phyloP scores from a whole-genome alignment of 2,113 vertebrate species.

The Varanus salvator region DNA sequence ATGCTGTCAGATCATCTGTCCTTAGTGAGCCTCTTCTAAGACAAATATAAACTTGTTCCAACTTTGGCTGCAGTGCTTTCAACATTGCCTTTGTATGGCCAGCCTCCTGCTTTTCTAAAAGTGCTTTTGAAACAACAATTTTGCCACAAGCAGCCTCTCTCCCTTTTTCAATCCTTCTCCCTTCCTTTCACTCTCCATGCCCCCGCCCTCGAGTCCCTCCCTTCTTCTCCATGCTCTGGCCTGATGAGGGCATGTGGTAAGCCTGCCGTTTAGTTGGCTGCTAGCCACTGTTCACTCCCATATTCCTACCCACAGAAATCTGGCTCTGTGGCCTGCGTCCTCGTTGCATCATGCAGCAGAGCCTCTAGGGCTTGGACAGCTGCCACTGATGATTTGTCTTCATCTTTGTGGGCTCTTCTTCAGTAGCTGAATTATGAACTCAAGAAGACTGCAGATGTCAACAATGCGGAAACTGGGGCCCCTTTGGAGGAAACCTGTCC shows the following conservation, averaged over 20 bases:
- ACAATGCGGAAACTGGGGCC: neutral
- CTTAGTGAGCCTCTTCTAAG: neutral
- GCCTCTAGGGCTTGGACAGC: neutral
- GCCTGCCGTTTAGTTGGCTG: neutral
- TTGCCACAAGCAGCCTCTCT: neutral
- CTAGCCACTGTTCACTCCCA: conserved; percentile 1
- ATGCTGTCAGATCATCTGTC: neutral
- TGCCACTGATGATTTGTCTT: neutral
- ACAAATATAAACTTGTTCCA: neutral
- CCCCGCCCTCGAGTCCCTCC: too few species aligned
- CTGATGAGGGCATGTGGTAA: conserved; percentile 17
- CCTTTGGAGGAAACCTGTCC: neutral
- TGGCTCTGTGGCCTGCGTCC: conserved; percentile 9
- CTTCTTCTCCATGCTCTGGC: neutral
- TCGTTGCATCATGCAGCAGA: neutral
- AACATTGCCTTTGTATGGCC: neutral
- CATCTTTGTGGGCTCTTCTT: conserved; percentile 2
- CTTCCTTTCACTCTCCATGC: neutral
- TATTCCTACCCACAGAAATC: neutral
- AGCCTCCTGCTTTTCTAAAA: neutral
- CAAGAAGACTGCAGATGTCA: neutral
- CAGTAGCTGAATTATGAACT: neutral
- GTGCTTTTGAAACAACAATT: neutral
- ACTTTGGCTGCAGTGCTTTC: too few species aligned
- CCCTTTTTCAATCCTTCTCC: too few species aligned